Conservation (phyloP, 1,140 invertebrate genomes). For the Heliconius eleuchia region DNA sequence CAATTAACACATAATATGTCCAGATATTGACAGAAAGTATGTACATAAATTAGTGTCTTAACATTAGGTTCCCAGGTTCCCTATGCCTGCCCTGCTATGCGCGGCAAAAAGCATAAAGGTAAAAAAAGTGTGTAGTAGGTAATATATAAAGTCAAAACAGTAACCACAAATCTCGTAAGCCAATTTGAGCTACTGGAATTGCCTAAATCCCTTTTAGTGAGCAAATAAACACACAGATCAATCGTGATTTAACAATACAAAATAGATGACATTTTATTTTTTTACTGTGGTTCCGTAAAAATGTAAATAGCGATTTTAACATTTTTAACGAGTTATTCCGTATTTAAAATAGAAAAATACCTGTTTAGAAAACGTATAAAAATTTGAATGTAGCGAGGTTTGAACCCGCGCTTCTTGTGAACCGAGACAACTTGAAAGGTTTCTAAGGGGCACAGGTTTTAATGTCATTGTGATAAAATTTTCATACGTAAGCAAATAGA, state of each 20-base stretch:
- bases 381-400: too few relatives aligned
- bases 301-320: background rate
- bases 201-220: conserved; percentile 61
- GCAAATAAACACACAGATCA: conserved; percentile 60
- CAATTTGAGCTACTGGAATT: conserved; percentile 46
- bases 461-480: too few relatives aligned
- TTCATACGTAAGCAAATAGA: too few relatives aligned
- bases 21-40: too few relatives aligned
- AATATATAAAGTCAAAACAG: conserved; percentile 24
- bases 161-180: conserved; percentile 40
- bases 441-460: too few relatives aligned
- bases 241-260: conserved; percentile 51
- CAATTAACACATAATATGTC: too few relatives aligned
- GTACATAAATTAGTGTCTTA: too few relatives aligned
- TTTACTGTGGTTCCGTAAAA: conserved; percentile 11
- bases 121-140: background rate
- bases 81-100: background rate
- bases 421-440: too few relatives aligned
- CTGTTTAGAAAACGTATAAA: too few relatives aligned
- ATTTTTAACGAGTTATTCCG: background rate
- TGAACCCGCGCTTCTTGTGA: too few relatives aligned
- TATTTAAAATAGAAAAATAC: background rate
- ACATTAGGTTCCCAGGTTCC: background rate
- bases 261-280: conserved; percentile 24
- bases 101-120: too few relatives aligned